Conservation (phyloP, 2,888 invertebrate genomes). For the Serripes groenlandicus region DNA sequence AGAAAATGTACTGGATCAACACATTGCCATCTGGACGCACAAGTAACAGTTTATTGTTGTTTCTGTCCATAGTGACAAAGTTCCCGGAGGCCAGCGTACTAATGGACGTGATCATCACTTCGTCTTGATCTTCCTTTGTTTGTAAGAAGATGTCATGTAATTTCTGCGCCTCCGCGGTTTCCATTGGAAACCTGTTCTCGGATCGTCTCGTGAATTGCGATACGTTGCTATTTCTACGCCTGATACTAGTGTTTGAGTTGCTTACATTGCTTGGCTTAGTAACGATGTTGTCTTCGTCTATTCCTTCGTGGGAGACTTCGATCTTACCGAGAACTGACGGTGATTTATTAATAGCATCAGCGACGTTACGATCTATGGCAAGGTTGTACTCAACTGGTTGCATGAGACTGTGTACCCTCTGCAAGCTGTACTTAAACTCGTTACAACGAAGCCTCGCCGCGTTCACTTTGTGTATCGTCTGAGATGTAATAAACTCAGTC, state of each 20-base stretch:
- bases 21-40: conserved; percentile 56
- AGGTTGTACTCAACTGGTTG: conserved; percentile 57
- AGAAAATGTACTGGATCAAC: conserved; percentile 63
- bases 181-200: conserved; percentile 5
- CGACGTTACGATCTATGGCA: conserved; percentile 61
- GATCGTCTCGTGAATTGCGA: conserved; percentile 31
- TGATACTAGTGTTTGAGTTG: no score
- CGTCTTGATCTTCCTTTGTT: conserved; percentile 59
- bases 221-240: conserved; percentile 25
- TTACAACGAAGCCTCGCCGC: conserved; percentile 56
- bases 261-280: not conserved
- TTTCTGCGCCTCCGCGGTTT: conserved; percentile 47
- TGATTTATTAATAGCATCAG: conserved; percentile 59
- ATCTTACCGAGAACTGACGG: conserved; percentile 59
- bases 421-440: conserved; percentile 57
- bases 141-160: conserved; percentile 56
- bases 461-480: conserved; percentile 61
- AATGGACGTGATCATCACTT: conserved; percentile 63
- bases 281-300: conserved; percentile 19
- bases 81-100: conserved; percentile 46
- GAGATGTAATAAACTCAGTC: conserved; percentile 56
- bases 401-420: conserved; percentile 59
- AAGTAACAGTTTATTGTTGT: conserved; percentile 57
- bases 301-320: conserved; percentile 22
- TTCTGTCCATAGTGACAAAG: conserved; percentile 62